Evolutionary conservation across 2,888 invertebrate species (phyloP).

Genomic region (Clistopyga incitator): DNA sequence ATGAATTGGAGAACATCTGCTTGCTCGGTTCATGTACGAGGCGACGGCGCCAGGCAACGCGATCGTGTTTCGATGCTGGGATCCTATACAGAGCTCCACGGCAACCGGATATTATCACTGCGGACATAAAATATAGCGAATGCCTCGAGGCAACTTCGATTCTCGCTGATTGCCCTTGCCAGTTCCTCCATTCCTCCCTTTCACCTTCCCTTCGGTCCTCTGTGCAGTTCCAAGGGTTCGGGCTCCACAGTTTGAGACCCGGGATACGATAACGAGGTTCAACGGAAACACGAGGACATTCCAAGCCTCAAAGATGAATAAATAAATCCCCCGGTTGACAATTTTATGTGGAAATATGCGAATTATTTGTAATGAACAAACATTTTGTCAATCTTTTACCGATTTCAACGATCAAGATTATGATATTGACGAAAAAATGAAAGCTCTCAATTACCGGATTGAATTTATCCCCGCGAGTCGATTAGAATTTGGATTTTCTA

Average conservation of each 20-base stretch:
- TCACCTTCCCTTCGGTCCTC: constrained; percentile 33
- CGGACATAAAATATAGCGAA: constrained; percentile 70
- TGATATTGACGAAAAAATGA: no score
- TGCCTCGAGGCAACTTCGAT: constrained; percentile 69
- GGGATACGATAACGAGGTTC: constrained; percentile 48
- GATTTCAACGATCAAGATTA: no score
- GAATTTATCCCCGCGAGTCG: not conserved
- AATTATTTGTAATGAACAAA: not conserved
- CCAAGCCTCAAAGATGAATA: constrained; percentile 3
- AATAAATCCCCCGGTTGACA: constrained; percentile 22
- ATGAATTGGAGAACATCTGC: constrained; percentile 70
- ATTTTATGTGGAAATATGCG: not conserved
- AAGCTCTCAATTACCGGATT: no score
- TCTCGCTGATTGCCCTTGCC: constrained; percentile 68
- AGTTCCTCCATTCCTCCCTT: constrained; percentile 51
- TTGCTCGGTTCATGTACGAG: constrained; percentile 46
- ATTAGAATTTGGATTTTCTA: constrained; percentile 40
- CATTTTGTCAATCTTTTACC: no score
- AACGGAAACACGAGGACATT: constrained; percentile 23
- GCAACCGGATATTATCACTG: constrained; percentile 73
- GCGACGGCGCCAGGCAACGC: constrained; percentile 57
- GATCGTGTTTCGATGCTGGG: constrained; percentile 67
- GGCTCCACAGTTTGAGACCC: constrained; percentile 33
- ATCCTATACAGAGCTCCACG: constrained; percentile 44
- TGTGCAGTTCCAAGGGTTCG: constrained; percentile 27